Base-by-base conservation (phyloP, 1,140 invertebrate genomes). In the Drosophila rhopaloa region DNA sequence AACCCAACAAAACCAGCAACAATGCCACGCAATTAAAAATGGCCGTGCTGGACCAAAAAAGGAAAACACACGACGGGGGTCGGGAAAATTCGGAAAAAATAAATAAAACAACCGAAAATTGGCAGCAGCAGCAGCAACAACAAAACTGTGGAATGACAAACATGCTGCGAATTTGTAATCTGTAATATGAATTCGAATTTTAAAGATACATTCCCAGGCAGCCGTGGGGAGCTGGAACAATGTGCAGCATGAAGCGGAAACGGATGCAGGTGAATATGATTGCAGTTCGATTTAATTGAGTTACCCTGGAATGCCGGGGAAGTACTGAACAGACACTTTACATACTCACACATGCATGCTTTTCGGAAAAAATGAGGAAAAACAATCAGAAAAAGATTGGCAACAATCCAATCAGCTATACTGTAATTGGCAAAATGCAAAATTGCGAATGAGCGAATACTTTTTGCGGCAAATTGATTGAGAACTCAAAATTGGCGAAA, bases 161-260 rank as follows among this genome's bases (percentile, higher is more conserved):
- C 83, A 88, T 88, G 83, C 83, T 83, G 84, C 84, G 83, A 88
- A 88, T 88, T 88, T 89, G 83, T 88, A 88, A 88, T 88, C 85
- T 76, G 84, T 89, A 89, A 88, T 88, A 78, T 79, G 83, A 77
- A 77, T 77, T 77, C 75, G 74, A 77, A 77, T 70, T 77, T 76
- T 77, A 77, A 77, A 70, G 75, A 77, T 77, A 70, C 74, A 71
- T 58, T 71, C 32, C 43, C 67, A 48, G 46, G 51, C 51, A 71
- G 51, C 38, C 50, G 61, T 53, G 43, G 51, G 35, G 43, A 41
- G 62, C 27, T 35, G 67, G 16, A 67, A 61, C 78, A 80, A 80
- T 80, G 61, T 43, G 63, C 27, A 27, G 57, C 48, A 61, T 58
- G 53, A 4, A 65, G 48, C 57, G 57, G 72, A 81, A 44, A 41